These are phyloP conservation scores for Trachops cirrhosus DNA, from an alignment of 2,797 vertebrate species.

Conservation along the genomic window DNA sequence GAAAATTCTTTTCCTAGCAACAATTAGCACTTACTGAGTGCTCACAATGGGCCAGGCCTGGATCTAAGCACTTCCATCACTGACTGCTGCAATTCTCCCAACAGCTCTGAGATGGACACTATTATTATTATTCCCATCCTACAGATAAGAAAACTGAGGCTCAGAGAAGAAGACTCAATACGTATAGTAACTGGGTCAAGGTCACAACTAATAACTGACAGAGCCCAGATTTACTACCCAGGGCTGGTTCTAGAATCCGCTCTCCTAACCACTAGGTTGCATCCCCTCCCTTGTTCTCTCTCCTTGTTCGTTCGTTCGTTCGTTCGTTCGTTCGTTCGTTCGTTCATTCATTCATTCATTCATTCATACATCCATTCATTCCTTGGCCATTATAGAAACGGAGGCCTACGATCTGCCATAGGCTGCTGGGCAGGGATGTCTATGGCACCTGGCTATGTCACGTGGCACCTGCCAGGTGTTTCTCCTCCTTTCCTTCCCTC, in stretches of 20 bases:
- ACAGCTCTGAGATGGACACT: neutral
- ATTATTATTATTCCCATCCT: neutral
- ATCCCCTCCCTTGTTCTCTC: neutral
- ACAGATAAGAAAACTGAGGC: neutral
- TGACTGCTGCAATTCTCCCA: neutral
- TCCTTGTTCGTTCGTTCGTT: no score
- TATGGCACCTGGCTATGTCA: neutral
- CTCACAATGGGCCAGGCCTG: neutral
- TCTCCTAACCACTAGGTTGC: neutral
- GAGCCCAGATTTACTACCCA: neutral
- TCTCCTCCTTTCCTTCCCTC: neutral
- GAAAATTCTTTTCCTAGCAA: neutral
- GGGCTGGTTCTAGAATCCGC: neutral
- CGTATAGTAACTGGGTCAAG: neutral
- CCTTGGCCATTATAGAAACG: neutral
- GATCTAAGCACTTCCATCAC: neutral
- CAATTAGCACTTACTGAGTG: neutral
- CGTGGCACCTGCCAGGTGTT: neutral
- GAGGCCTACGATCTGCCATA: neutral
- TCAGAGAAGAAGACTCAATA: neutral
- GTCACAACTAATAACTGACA: neutral
- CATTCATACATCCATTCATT: neutral
- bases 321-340: no score
- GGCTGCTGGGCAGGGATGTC: neutral
- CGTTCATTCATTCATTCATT: no score